Percentiles rank a stretch among this genome's conserved stretches.
Evolutionary conservation across 2,113 vertebrate species (phyloP).

Genomic region (Petromus typicus): DNA sequence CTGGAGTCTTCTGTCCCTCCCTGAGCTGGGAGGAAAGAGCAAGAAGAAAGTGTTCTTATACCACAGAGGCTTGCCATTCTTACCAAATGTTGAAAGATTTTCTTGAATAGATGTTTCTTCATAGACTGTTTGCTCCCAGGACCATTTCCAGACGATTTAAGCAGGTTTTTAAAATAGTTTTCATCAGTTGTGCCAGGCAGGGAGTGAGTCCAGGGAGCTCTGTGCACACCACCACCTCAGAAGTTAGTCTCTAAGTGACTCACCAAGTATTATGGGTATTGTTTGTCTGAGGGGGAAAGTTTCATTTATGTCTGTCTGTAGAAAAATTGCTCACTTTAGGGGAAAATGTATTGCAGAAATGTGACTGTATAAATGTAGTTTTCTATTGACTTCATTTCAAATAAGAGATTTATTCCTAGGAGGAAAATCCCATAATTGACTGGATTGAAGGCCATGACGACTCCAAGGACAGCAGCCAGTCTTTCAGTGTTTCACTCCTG

Average conservation of each 20-base stretch:
- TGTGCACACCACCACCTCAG: fast-evolving
- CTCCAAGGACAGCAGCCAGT: fast-evolving
- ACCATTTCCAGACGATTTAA: not conserved
- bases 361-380: not conserved
- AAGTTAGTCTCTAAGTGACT: not conserved
- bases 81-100: not conserved
- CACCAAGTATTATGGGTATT: fast-evolving
- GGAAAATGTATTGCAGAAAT: not conserved
- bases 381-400: not conserved
- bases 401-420: not conserved
- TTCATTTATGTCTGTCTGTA: not conserved
- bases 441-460: not conserved
- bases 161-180: not conserved
- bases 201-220: not conserved
- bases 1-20: not conserved
- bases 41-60: no score
- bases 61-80: not conserved
- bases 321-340: not conserved
- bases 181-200: not conserved
- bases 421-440: not conserved
- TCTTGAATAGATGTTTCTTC: not conserved
- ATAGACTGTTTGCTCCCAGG: not conserved
- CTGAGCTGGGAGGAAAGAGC: not conserved
- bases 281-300: not conserved
- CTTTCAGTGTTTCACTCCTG: no score